Evolutionary conservation across 1,140 invertebrate species (phyloP).

Genomic region (Stenopsyche tienmushanensis): DNA sequence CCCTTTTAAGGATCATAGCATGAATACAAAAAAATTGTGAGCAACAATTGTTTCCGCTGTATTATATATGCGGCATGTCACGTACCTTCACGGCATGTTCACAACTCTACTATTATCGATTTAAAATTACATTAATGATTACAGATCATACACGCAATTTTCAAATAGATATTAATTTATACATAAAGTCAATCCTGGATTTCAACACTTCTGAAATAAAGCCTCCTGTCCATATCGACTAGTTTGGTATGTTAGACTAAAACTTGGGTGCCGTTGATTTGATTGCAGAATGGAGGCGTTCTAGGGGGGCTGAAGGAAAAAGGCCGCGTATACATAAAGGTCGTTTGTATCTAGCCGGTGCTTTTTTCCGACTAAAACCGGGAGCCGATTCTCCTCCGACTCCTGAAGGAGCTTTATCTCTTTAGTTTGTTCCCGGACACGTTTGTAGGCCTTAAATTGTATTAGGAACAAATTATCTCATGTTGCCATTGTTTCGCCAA

Average conservation of each 20-base stretch:
- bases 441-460: constrained; percentile 43
- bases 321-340: constrained; percentile 11
- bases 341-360: constrained; percentile 10
- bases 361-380: neutral
- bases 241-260: neutral
- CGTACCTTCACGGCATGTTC: too few species aligned
- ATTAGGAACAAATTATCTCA: constrained; percentile 43
- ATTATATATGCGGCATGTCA: too few species aligned
- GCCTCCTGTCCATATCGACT: too few species aligned
- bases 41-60: too few species aligned
- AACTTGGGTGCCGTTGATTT: constrained; percentile 24
- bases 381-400: neutral
- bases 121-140: too few species aligned
- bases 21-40: too few species aligned
- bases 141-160: too few species aligned
- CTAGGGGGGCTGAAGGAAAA: constrained; percentile 7
- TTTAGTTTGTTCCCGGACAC: constrained; percentile 39
- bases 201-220: too few species aligned
- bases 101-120: too few species aligned
- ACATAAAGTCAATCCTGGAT: too few species aligned
- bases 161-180: too few species aligned
- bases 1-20: too few species aligned
- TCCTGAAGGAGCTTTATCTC: constrained; percentile 36
- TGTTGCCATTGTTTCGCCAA: constrained; percentile 37
- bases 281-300: constrained; percentile 10